phyloP scores from a whole-genome alignment of 2,888 invertebrate genomes.

The Serripes groenlandicus region DNA sequence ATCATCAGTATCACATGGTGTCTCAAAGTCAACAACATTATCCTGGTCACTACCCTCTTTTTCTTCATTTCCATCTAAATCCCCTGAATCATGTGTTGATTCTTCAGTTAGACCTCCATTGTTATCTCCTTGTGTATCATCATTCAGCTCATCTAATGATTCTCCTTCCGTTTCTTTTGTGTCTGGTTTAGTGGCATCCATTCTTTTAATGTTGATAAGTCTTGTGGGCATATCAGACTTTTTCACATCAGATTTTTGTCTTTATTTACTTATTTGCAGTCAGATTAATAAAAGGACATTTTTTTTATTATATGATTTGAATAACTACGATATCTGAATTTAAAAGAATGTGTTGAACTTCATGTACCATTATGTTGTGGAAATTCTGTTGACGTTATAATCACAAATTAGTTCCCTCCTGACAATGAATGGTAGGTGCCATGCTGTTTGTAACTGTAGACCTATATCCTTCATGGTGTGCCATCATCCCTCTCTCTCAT shows the following conservation, averaged over 20 bases:
- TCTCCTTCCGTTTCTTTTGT: background rate
- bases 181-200: conserved; percentile 14
- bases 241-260: background rate
- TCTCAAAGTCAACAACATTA: background rate
- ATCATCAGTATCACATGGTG: conserved; percentile 5
- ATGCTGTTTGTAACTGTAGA: no score
- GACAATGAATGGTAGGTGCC: no score
- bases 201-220: background rate
- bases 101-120: background rate
- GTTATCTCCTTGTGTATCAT: background rate
- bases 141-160: background rate
- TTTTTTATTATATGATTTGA: background rate
- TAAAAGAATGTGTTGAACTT: no score
- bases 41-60: background rate
- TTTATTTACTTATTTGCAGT: background rate
- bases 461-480: no score
- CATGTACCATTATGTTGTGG: no score
- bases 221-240: conserved; percentile 17
- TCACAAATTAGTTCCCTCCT: no score
- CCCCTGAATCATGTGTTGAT: background rate
- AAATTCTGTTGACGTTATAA: no score
- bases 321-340: background rate
- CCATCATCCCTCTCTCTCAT: no score
- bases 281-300: background rate
- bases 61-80: background rate